Conservation (phyloP, 2,113 vertebrate genomes). For the Motacilla alba region DNA sequence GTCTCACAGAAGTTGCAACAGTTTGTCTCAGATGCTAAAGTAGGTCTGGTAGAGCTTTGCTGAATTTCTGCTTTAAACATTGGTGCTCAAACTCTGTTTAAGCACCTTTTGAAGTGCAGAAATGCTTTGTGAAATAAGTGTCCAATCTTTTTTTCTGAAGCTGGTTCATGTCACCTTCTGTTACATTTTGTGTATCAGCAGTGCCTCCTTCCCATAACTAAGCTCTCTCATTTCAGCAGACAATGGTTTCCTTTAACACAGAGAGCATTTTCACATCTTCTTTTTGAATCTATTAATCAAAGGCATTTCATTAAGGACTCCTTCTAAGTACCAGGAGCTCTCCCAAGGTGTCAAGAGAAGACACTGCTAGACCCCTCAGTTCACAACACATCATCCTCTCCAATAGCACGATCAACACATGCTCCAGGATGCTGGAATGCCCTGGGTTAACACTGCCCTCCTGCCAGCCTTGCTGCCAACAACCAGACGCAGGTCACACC, state of each 20-base stretch:
- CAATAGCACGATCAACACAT: neutral
- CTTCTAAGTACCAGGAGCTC: neutral
- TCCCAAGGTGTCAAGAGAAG: neutral
- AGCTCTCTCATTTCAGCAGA: neutral
- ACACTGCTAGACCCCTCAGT: neutral
- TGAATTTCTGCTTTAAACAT: neutral
- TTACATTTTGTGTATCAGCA: neutral
- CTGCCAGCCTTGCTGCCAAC: neutral
- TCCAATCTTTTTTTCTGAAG: neutral
- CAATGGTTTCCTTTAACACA: neutral
- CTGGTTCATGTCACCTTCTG: neutral
- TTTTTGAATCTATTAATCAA: neutral
- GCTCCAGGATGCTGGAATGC: neutral
- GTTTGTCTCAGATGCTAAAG: neutral
- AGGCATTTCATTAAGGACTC: neutral
- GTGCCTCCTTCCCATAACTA: neutral
- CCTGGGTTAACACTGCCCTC: neutral
- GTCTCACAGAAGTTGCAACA: neutral
- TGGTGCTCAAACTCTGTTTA: neutral
- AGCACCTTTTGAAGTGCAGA: neutral
- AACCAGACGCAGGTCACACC: neutral
- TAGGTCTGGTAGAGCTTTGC: neutral
- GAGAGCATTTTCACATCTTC: neutral
- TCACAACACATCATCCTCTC: neutral
- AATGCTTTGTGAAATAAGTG: neutral